Evolutionary conservation across 2,113 vertebrate genomes (phyloP).

Genomic region (Lepus timidus): DNA sequence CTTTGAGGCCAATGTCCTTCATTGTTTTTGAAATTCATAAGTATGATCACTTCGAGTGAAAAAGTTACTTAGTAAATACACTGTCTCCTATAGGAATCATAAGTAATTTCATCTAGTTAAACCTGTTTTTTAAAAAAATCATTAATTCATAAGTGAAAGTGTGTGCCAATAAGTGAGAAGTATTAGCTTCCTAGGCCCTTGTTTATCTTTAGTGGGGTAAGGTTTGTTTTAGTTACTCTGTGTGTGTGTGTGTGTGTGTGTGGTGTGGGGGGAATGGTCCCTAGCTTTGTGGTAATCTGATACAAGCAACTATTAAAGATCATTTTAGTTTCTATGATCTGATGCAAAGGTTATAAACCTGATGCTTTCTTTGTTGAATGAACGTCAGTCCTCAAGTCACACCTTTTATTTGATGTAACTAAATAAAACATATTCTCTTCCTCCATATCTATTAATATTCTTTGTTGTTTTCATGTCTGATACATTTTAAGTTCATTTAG

Average conservation of each 20-base stretch:
- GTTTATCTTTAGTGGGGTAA: conserved; percentile 17
- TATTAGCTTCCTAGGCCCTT: conserved; percentile 30
- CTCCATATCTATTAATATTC: not conserved
- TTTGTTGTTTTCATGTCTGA: conserved; percentile 60
- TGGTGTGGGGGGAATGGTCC: not conserved
- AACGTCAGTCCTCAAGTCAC: conserved; percentile 51
- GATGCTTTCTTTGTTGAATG: conserved; percentile 37
- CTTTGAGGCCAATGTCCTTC: not conserved
- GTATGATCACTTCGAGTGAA: conserved; percentile 7
- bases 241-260: not conserved
- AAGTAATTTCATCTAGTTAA: conserved; percentile 36
- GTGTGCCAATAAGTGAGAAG: not conserved
- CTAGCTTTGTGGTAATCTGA: not conserved
- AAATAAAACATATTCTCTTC: not conserved
- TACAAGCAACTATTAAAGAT: not conserved
- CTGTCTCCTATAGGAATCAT: conserved; percentile 14
- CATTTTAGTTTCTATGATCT: conserved; percentile 41
- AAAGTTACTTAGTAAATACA: conserved; percentile 56
- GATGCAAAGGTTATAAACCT: conserved; percentile 42
- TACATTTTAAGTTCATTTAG: conserved; percentile 46
- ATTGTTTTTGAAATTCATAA: conserved; percentile 56
- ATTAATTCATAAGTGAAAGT: not conserved
- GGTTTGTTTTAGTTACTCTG: not conserved
- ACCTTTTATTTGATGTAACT: conserved; percentile 33
- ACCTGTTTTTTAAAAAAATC: not conserved